These are phyloP conservation scores for Drosophila sulfurigaster DNA, from an alignment of 1,140 invertebrate genomes.

Conservation along the genomic window DNA sequence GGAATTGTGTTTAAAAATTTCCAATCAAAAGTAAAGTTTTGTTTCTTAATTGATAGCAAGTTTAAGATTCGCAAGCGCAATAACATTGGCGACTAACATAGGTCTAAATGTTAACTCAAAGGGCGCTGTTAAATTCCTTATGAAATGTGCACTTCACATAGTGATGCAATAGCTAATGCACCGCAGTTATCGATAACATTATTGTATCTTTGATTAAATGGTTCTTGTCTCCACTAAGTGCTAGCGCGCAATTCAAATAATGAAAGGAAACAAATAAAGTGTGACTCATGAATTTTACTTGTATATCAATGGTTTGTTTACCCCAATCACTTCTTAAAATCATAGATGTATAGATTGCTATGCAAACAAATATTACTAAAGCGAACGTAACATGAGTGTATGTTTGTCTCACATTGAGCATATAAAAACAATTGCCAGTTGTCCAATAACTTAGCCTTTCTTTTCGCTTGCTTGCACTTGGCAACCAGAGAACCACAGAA, in stretches of 20 bases:
- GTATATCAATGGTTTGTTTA: background rate
- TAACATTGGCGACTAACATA: too few relatives aligned
- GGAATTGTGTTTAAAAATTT: too few relatives aligned
- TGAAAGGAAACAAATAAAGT: background rate
- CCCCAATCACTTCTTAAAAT: background rate
- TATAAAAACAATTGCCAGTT: background rate
- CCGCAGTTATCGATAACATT: background rate
- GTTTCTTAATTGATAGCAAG: too few relatives aligned
- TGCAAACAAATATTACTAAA: background rate
- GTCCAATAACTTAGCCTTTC: conserved; percentile 34
- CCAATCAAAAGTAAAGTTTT: too few relatives aligned
- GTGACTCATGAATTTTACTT: background rate
- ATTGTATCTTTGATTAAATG: background rate
- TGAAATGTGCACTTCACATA: too few relatives aligned
- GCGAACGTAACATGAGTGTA: background rate
- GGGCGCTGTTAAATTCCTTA: too few relatives aligned
- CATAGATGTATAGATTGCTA: background rate
- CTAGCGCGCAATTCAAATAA: conserved; percentile 16
- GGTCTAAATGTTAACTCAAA: too few relatives aligned
- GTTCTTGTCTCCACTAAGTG: conserved; percentile 25
- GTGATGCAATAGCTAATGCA: too few relatives aligned
- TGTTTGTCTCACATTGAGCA: background rate
- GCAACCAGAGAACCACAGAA: conserved; percentile 40
- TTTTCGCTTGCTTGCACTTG: conserved; percentile 56
- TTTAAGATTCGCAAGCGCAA: too few relatives aligned